Base-by-base conservation (phyloP, 2,888 invertebrate species). In the Cremastinae sp. region DNA sequence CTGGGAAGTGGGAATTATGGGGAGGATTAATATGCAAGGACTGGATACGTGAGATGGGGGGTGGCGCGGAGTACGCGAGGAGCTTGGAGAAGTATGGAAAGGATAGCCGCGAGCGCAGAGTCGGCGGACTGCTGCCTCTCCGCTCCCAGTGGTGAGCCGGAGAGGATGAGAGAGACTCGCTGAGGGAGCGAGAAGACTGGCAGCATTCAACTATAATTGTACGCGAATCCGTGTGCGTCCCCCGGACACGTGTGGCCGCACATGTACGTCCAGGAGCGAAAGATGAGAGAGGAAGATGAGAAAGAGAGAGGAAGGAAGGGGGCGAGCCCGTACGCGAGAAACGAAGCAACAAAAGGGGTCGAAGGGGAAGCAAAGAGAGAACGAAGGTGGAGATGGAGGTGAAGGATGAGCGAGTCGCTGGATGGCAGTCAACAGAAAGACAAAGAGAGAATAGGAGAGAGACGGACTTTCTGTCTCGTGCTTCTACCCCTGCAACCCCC, bases 1-100 rank as follows among this genome's bases (percentile, higher is more conserved):
- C 88, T 89, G 88, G 87, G 88, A 89, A 88, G 89, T 89, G 89
- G 89, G 88, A 90, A 89, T 89, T 89, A 89, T 89, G 89, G 89
- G 88, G 86, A 88, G 89, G 89, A 89, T 90, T 90, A 89, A 90
- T 89, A 90, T 89, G 89, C 89, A 89, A 89, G 89, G 89, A 89
- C 88, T 89, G 89, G 89, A 89, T 89, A 89, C 89, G 89, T 88
- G 86, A 85, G 85, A 87, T 83, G 83, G 88, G 85, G 80, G 81
- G 71, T 78, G 74, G 71, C 16, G 62, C 39, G 49, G 56, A 51
- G 16, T 37, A 65, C 43, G 65, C 47, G 35, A 56, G 69, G 59
- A 65, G 28, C 53, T 64, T 53, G 59, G 51, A 55, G 69, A 55
- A 59, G 68, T 55, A 70, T 64, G 62, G 59, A 62, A 70, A 56